Conservation (phyloP, 2,113 vertebrate genomes). For the Globicephala melas region DNA sequence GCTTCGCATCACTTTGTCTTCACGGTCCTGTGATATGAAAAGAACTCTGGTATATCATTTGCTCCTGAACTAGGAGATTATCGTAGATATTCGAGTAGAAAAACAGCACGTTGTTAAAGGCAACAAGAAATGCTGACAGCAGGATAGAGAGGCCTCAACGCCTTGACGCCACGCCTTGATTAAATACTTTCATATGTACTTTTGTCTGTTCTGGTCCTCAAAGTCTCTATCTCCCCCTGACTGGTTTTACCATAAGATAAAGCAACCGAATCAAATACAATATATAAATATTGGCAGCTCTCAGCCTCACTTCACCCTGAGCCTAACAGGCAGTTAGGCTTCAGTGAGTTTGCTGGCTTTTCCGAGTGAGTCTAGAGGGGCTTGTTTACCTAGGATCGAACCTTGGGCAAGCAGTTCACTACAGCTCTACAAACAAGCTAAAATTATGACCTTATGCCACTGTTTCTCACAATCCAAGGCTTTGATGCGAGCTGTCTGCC, state of each 20-base stretch:
- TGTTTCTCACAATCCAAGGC: conserved; percentile 79
- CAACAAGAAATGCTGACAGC: not conserved
- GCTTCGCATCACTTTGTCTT: not conserved
- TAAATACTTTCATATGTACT: not conserved
- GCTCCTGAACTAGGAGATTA: not conserved
- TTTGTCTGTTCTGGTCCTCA: conserved; percentile 14
- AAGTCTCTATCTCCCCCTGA: not conserved
- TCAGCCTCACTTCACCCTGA: conserved; percentile 67
- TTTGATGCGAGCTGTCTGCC: conserved; percentile 77
- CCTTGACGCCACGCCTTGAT: not conserved
- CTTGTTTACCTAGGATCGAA: conserved; percentile 80
- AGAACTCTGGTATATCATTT: not conserved
- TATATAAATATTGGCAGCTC: conserved; percentile 74
- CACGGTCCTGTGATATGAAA: not conserved
- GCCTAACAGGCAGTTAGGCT: conserved; percentile 64
- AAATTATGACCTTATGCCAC: conserved; percentile 80
- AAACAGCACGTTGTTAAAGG: not conserved
- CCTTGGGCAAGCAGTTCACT: conserved; percentile 78
- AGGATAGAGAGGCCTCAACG: conserved; percentile 47
- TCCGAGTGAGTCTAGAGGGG: conserved; percentile 77
- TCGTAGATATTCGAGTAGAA: not conserved
- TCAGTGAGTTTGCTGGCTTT: conserved; percentile 70
- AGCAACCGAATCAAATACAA: conserved; percentile 45
- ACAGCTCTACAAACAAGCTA: conserved; percentile 80
- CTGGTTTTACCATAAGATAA: conserved; percentile 52